Base-by-base conservation (phyloP, 2,888 invertebrate species). In the Mongoloraphidia duomilia region DNA sequence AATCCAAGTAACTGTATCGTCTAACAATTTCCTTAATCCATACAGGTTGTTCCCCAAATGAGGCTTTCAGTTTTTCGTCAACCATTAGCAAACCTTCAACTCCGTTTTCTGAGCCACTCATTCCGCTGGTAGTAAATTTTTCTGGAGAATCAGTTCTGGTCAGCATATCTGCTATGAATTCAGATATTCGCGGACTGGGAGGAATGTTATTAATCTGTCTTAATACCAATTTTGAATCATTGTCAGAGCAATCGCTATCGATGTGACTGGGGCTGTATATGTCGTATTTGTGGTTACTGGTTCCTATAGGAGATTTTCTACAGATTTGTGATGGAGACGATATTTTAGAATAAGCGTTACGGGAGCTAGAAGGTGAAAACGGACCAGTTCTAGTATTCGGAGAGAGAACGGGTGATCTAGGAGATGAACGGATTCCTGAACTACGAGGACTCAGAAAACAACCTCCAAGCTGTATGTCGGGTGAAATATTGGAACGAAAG, bases 21-120 rank as follows among this genome's bases (percentile, higher is more conserved):
- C 67, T 60, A 34, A 69, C 67, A 9, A 68, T 61, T 53, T 66
- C 67, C 57, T 65, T 67, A 49, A 69, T 68, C 67, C 67, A 68
- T 50, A 65, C 67, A n/a, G 63, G 63, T 2, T 59, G 58, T 42
- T 67, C 66, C 41, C 60, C 57, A 46, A 60, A 61, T 10, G 17
- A 17, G 14, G 36, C 14, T 36, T 48, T 42, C 6, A 33, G 51
- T 43, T 58, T 57, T 5, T 63, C 60, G 57, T 68, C 69, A 34
- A 68, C 63, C 51, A 69, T 66, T 44, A 69, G 58, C 55, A 68
- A 58, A 47, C 68, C 67, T 49, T 54, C 57, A 51, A 56, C 53
- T 33, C 50, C 41, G 9, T 51, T 42, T 37, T 45, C 47, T 14
- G 38, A 26, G 2, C 26, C 14, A 45, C 10, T 37, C 17, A 11